phyloP scores from a whole-genome alignment of 2,113 vertebrate genomes.

The Terrapene triunguis region DNA sequence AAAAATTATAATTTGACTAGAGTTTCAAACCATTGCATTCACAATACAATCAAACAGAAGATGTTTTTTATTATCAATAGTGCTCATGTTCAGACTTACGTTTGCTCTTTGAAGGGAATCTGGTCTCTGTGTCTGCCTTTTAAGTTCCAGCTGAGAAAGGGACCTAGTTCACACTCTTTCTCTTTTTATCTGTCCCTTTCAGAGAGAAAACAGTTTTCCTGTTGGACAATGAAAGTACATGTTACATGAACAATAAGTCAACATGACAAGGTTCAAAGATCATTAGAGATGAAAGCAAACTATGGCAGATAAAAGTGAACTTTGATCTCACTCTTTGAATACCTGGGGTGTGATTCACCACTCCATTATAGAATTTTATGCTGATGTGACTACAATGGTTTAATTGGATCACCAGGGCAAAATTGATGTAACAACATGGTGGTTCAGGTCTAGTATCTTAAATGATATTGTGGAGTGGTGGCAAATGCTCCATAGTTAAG shows the following conservation, averaged over 20 bases:
- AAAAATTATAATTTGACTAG: background rate
- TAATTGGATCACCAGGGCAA: no score
- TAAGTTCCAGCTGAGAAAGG: background rate
- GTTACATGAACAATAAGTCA: background rate
- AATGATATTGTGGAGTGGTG: no score
- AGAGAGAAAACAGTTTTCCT: background rate
- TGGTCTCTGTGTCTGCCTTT: background rate
- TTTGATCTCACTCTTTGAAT: background rate
- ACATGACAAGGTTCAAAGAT: background rate
- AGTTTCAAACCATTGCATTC: background rate
- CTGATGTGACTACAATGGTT: background rate
- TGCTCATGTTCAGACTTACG: background rate
- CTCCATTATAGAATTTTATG: background rate
- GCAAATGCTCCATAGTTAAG: no score
- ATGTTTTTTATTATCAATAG: background rate
- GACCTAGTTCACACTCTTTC: background rate
- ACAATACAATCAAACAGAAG: background rate
- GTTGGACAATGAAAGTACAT: background rate
- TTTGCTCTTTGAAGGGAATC: background rate
- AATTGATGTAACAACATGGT: no score
- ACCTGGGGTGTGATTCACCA: background rate
- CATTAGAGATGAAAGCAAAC: background rate
- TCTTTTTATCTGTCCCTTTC: background rate
- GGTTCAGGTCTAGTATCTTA: no score
- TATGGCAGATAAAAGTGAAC: background rate